Percentiles rank a stretch among this genome's conserved stretches.
These are phyloP conservation scores for Brenthis daphne DNA, from an alignment of 2,888 invertebrate species.

Conservation along the genomic window DNA sequence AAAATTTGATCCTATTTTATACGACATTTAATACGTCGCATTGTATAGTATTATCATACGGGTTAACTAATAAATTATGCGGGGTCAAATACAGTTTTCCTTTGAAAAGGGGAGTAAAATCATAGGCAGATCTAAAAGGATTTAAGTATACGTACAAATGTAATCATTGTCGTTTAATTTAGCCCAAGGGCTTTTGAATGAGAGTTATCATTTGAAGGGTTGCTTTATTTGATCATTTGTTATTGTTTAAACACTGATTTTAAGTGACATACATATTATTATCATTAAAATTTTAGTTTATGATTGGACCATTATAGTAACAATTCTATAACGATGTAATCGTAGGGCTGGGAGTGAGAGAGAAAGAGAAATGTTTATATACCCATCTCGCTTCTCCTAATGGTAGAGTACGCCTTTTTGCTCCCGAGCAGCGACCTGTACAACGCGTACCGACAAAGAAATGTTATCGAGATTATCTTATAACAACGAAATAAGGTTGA, in stretches of 20 bases:
- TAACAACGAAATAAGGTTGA: conserved; percentile 13
- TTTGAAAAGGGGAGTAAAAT: conserved; percentile 45
- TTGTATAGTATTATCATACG: conserved; percentile 51
- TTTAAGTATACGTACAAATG: background rate
- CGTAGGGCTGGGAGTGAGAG: conserved; percentile 45
- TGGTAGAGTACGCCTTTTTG: conserved; percentile 56
- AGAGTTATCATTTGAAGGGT: background rate
- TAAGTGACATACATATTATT: too few relatives aligned
- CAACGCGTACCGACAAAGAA: conserved; percentile 31
- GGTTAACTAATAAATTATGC: conserved; percentile 64
- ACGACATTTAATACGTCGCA: conserved; percentile 55
- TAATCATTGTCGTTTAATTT: background rate
- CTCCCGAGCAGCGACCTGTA: conserved; percentile 73
- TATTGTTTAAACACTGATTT: too few relatives aligned
- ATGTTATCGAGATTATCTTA: conserved; percentile 11
- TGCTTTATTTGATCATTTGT: background rate
- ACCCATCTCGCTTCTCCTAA: conserved; percentile 61
- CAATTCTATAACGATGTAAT: background rate
- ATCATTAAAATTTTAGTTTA: too few relatives aligned
- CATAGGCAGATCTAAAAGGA: conserved; percentile 1
- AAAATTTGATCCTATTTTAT: conserved; percentile 8
- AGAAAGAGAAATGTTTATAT: conserved; percentile 68
- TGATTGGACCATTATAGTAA: too few relatives aligned
- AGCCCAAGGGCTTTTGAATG: background rate
- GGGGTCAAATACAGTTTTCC: conserved; percentile 55